Percentiles rank a stretch among this genome's conserved stretches.
Evolutionary conservation across 2,888 invertebrate genomes (phyloP).

Genomic region (Xylota segnis): DNA sequence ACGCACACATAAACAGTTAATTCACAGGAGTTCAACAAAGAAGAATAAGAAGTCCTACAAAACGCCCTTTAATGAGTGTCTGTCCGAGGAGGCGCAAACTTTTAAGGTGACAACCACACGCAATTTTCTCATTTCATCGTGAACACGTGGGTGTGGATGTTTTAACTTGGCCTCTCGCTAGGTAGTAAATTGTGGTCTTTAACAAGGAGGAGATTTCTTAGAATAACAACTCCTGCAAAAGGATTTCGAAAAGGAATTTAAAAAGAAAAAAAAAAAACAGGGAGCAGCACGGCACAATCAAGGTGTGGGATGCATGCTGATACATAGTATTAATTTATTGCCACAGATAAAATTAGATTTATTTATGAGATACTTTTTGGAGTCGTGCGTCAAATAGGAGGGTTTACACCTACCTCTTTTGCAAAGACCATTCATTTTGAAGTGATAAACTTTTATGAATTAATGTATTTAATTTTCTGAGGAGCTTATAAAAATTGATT

Average conservation of each 20-base stretch:
- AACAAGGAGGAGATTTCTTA: conserved; percentile 71
- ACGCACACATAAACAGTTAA: background rate
- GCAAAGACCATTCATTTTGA: conserved; percentile 3
- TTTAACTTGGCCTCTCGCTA: conserved; percentile 1
- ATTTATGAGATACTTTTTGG: conserved; percentile 58
- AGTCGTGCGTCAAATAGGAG: conserved; percentile 46
- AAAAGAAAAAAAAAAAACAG: conserved; percentile 27
- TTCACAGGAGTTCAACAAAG: background rate
- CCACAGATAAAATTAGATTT: conserved; percentile 64
- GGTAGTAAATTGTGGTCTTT: conserved; percentile 61
- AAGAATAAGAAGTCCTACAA: conserved; percentile 44
- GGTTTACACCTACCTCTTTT: conserved; percentile 47
- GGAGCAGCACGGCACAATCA: conserved; percentile 58
- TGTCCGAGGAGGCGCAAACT: conserved; percentile 44
- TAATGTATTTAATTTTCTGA: conserved; percentile 42
- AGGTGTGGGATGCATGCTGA: conserved; percentile 66
- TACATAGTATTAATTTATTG: conserved; percentile 53
- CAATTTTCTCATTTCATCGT: conserved; percentile 66
- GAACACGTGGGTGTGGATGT: conserved; percentile 62
- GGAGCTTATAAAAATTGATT: conserved; percentile 37
- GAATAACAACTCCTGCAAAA: conserved; percentile 43
- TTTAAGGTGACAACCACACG: conserved; percentile 72
- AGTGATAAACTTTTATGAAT: conserved; percentile 42
- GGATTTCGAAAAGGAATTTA: conserved; percentile 51
- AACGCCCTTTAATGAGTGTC: conserved; percentile 47